Evolutionary conservation across 2,113 vertebrate genomes (phyloP).

Genomic region (Climacteris rufus): DNA sequence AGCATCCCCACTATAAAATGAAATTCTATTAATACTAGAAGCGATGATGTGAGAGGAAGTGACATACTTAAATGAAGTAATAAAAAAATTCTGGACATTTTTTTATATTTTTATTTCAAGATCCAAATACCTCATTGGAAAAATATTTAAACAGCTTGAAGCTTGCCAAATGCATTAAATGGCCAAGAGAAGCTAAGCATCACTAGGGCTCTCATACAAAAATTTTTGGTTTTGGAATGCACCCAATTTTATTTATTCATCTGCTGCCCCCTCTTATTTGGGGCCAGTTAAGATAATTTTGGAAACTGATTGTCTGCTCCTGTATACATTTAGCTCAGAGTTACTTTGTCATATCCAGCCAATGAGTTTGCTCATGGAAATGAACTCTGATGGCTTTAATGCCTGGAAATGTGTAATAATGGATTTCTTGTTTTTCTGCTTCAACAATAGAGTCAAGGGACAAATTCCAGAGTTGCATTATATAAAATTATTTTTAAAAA

Average conservation of each 20-base stretch:
- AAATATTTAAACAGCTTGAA: constrained; percentile 23
- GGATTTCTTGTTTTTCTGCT: constrained; percentile 15
- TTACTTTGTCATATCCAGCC: background rate
- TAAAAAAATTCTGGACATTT: background rate
- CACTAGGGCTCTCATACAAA: background rate
- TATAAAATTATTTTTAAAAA: background rate
- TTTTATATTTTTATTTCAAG: background rate
- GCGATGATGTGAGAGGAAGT: background rate
- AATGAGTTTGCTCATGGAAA: background rate
- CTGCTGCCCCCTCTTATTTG: background rate
- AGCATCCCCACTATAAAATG: background rate
- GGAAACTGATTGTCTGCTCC: background rate
- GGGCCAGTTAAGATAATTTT: background rate
- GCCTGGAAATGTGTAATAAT: background rate
- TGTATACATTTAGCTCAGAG: background rate
- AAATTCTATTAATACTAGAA: background rate
- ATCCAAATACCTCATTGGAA: constrained; percentile 39
- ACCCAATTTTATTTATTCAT: constrained; percentile 13
- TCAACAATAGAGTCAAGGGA: constrained; percentile 12
- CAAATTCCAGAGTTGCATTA: background rate
- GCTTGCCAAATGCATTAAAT: constrained; percentile 48
- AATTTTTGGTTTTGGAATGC: background rate
- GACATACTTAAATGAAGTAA: constrained; percentile 10
- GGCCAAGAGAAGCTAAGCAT: constrained; percentile 31
- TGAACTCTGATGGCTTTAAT: background rate